phyloP scores from a whole-genome alignment of 2,113 vertebrate species.

The Pluvialis apricaria region DNA sequence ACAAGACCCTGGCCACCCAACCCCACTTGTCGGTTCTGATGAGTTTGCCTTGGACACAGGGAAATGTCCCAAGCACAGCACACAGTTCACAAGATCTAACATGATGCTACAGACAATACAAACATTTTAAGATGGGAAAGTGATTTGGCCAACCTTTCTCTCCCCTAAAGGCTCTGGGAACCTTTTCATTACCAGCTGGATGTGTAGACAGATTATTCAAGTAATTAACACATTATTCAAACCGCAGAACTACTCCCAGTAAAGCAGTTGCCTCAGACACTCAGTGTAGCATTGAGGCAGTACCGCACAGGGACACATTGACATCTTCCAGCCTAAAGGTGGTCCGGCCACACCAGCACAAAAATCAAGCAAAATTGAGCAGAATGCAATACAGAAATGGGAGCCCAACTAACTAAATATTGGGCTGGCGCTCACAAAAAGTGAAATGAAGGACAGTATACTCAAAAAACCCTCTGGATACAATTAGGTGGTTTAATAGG shows the following conservation, averaged over 20 bases:
- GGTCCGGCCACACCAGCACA: not conserved
- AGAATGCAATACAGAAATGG: not conserved
- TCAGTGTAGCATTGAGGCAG: not conserved
- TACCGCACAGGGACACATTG: fast-evolving
- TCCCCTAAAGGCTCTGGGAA: not conserved
- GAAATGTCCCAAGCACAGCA: fast-evolving
- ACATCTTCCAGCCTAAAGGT: not conserved
- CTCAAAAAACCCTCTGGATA: not conserved
- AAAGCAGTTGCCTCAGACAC: not conserved
- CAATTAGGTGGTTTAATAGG: not conserved
- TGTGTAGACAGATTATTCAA: fast-evolving
- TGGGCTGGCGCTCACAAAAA: not conserved
- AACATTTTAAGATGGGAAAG: not conserved
- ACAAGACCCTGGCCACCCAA: fast-evolving
- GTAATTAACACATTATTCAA: not conserved
- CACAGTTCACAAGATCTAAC: not conserved
- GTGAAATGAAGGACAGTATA: not conserved
- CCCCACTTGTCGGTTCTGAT: fast-evolving
- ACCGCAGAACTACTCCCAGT: not conserved
- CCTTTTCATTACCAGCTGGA: not conserved
- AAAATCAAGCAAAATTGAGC: not conserved
- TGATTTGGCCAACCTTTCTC: not conserved
- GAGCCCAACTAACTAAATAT: not conserved
- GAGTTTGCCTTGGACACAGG: fast-evolving
- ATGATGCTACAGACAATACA: not conserved